Conservation (phyloP, 1,140 invertebrate species). For the Eumaeus atala region DNA sequence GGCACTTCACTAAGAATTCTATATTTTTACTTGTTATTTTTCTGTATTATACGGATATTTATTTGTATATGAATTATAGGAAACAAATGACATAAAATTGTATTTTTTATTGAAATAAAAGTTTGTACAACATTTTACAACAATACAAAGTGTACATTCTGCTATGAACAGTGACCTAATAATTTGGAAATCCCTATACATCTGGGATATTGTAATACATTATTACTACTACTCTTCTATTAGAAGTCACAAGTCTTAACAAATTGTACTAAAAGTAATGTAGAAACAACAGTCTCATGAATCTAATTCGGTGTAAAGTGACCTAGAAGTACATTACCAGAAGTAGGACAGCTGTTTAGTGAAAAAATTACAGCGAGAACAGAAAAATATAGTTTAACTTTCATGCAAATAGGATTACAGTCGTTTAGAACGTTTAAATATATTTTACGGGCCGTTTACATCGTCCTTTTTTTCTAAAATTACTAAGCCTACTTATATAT, state of each 20-base stretch:
- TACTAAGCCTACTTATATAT: too few relatives aligned
- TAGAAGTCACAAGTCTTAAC: neutral
- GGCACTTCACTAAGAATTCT: too few relatives aligned
- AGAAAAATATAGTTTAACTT: neutral
- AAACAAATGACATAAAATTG: neutral
- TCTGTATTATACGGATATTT: slow-evolving; percentile 9
- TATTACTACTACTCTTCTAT: neutral
- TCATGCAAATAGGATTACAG: neutral
- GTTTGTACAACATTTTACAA: slow-evolving; percentile 9
- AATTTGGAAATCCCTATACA: neutral
- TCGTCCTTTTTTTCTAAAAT: too few relatives aligned
- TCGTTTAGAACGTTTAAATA: too few relatives aligned
- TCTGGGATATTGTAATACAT: too few relatives aligned
- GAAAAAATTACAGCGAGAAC: neutral
- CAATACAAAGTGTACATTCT: neutral
- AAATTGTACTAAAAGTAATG: slow-evolving; percentile 1
- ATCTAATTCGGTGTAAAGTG: neutral
- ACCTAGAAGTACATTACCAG: neutral
- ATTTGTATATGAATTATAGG: too few relatives aligned
- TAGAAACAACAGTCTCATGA: slow-evolving; percentile 16
- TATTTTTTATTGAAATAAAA: neutral
- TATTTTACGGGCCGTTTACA: too few relatives aligned
- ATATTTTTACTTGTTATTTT: too few relatives aligned
- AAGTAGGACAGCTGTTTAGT: neutral
- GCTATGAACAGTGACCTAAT: neutral